These are phyloP conservation scores for Genyomyrus donnyi DNA, from an alignment of 2,113 vertebrate genomes.

Conservation along the genomic window DNA sequence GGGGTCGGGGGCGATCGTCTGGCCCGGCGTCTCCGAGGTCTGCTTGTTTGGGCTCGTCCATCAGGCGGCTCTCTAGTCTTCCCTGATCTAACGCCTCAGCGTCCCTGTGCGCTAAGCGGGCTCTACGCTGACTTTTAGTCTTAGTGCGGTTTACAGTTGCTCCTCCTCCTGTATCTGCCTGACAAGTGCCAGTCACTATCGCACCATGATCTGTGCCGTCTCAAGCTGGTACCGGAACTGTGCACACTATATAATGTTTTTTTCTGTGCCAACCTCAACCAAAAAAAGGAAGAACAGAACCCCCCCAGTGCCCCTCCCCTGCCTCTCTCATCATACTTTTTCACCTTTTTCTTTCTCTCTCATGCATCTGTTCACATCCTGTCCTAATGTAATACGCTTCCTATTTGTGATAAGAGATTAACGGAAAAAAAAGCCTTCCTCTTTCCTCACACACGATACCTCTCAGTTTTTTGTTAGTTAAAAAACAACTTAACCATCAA, in stretches of 20 bases:
- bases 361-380: not conserved
- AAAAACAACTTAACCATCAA: not conserved
- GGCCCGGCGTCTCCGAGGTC: not conserved
- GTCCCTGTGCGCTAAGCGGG: not conserved
- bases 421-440: conserved; percentile 5
- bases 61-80: not conserved
- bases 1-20: conserved; percentile 30
- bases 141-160: conserved; percentile 22
- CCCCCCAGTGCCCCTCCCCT: not conserved
- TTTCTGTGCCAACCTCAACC: conserved; percentile 42
- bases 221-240: conserved; percentile 47
- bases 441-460: not conserved
- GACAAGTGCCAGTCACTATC: conserved; percentile 18
- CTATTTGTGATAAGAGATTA: not conserved
- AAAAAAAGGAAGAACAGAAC: conserved; percentile 34
- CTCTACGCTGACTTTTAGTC: not conserved
- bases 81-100: not conserved
- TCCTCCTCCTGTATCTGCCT: conserved; percentile 21
- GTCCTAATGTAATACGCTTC: not conserved
- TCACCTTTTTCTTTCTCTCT: not conserved
- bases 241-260: conserved; percentile 29
- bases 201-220: conserved; percentile 22
- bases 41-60: not conserved
- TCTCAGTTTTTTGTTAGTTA: not conserved
- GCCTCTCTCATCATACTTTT: not conserved